Percentiles rank a stretch among this genome's conserved stretches.
phyloP scores from a whole-genome alignment of 1,140 invertebrate genomes.

The Diorhabda carinulata region DNA sequence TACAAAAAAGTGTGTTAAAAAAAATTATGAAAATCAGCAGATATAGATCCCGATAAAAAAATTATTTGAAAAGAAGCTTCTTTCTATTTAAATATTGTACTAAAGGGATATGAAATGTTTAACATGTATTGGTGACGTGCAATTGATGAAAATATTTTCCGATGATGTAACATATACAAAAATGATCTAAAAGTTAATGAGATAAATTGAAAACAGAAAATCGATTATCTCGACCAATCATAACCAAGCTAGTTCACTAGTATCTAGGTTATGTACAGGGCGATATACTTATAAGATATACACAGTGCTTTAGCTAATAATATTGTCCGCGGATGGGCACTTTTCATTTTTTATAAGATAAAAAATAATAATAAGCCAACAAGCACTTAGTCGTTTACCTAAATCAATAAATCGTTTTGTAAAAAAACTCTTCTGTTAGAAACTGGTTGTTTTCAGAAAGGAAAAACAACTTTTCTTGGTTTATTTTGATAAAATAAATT shows the following conservation, averaged over 20 bases:
- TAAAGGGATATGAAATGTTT: conserved; percentile 2
- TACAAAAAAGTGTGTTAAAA: too few species aligned
- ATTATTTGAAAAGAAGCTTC: not conserved
- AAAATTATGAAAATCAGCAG: too few species aligned
- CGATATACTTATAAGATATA: conserved; percentile 6
- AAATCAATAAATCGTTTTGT: too few species aligned
- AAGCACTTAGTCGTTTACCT: too few species aligned
- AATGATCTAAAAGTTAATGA: conserved; percentile 13
- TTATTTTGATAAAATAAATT: too few species aligned
- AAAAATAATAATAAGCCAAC: too few species aligned
- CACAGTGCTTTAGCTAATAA: conserved; percentile 30
- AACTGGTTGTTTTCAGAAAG: too few species aligned
- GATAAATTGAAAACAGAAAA: conserved; percentile 6
- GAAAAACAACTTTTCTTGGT: too few species aligned
- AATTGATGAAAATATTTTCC: not conserved
- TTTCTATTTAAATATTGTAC: conserved; percentile 8
- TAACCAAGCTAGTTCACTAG: conserved; percentile 26
- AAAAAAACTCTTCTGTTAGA: too few species aligned
- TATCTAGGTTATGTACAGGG: conserved; percentile 25
- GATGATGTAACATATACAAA: conserved; percentile 3
- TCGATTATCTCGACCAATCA: conserved; percentile 16
- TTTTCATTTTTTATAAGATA: conserved; percentile 12
- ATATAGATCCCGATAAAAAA: too few species aligned
- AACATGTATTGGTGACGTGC: not conserved
- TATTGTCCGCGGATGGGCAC: conserved; percentile 41